Evolutionary conservation across 2,888 invertebrate genomes (phyloP), one percentile per base, ranked within the genome.

Genomic region (Anaspis maculata): DNA sequence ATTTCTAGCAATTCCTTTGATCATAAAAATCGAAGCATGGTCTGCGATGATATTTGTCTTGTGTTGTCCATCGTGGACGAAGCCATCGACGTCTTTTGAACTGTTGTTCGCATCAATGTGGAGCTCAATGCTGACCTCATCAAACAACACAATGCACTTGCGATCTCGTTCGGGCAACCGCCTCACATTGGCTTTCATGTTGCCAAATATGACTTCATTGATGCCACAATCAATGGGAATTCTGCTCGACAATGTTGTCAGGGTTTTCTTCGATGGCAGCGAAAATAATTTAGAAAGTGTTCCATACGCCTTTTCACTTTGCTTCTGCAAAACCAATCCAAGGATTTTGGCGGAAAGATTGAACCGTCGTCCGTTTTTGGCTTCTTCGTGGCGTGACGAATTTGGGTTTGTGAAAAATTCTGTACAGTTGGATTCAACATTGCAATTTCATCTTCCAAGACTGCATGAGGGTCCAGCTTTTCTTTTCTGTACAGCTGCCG

Each of bases 11-110:
- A 43, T 28, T 2, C 43, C 43, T 25, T 31, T 35, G 13, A 41
- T 10, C 32, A 43, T 34, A 15, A 43, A 34, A 13, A 41, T 34
- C 16, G 31, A 24, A 2, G 32, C 42, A 23, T 42, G 40, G 15
- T 42, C 41, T 12, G 37, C 27, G 21, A 33, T 21, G 22, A 31
- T 19, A 6, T 21, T 10, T 10, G 13, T 41, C 14, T 25, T 41
- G 11, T 22, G 15, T 15, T 24, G 7, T 13, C 40, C 37, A 6
- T 3, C 12, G 27, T 40, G 25, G 6, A 21, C 37, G 6, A 40
- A 29, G 10, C 39, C 34, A 13, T 29, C 29, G 12, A 40, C 13
- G 12, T 15, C 9, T 10, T 30, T 16, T 15, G 13, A 6, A 10
- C 14, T 15, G 6, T 12, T 16, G 21, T 30, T 34, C 6, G 27